These are phyloP conservation scores for Todiramphus chloris DNA, from an alignment of 2,113 vertebrate genomes.

Conservation along the genomic window DNA sequence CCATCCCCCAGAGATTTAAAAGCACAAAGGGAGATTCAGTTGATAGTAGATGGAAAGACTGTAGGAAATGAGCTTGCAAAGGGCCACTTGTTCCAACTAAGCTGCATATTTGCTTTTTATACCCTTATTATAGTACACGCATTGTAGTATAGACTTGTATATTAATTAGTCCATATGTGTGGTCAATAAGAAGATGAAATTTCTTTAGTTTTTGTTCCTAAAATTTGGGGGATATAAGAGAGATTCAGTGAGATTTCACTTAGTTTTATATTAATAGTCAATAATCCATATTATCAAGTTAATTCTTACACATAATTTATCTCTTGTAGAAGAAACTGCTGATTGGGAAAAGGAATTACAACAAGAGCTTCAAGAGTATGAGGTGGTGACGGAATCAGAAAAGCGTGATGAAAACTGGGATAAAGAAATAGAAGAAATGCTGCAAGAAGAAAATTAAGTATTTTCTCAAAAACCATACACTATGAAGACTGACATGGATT, in stretches of 20 bases:
- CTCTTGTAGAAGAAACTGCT: slow-evolving; percentile 81
- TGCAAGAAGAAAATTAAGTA: slow-evolving; percentile 83
- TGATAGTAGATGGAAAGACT: neutral
- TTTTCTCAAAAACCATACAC: slow-evolving; percentile 23
- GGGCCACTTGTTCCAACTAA: neutral
- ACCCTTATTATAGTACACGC: neutral
- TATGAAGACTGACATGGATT: slow-evolving; percentile 39
- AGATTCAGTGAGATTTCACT: neutral
- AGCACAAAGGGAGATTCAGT: neutral
- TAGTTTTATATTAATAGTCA: neutral
- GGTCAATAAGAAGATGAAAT: neutral
- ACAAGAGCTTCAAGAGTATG: slow-evolving; percentile 93
- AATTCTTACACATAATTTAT: neutral
- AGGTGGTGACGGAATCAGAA: slow-evolving; percentile 88
- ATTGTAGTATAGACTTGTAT: neutral
- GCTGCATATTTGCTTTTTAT: neutral
- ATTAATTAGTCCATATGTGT: neutral
- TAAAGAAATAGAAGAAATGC: slow-evolving; percentile 94
- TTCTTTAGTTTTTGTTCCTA: neutral
- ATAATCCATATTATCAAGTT: neutral
- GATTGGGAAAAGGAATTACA: slow-evolving; percentile 97
- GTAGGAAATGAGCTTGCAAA: neutral
- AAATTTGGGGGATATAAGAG: neutral
- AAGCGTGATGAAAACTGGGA: slow-evolving; percentile 93
- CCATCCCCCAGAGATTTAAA: neutral